Conservation (phyloP, 2,797 vertebrate species). For the Gymnoscopelus microlampas region DNA sequence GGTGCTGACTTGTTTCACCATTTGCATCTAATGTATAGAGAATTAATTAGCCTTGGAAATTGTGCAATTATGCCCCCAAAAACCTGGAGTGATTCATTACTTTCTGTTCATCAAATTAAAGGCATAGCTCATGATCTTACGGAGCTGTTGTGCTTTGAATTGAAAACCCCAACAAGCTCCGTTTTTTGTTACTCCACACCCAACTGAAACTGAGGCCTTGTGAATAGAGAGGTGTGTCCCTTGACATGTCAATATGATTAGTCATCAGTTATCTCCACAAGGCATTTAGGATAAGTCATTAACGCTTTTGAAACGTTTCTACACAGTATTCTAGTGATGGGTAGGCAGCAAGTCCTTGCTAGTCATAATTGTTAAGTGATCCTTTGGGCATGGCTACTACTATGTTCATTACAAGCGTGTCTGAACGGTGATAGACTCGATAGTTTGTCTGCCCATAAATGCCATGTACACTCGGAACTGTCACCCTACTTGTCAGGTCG, state of each 20-base stretch:
- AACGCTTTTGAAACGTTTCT: not conserved
- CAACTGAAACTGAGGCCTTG: conserved; percentile 17
- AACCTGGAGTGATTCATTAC: not conserved
- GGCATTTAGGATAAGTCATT: not conserved
- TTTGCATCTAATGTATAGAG: not conserved
- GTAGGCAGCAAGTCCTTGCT: not conserved
- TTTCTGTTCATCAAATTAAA: not conserved
- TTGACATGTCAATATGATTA: conserved; percentile 6
- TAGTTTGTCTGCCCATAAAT: not conserved
- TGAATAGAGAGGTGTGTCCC: conserved; percentile 20
- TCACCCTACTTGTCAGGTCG: not conserved
- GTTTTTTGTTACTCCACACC: conserved; percentile 4
- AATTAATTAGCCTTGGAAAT: conserved; percentile 9
- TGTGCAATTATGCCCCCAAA: not conserved
- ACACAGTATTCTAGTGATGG: not conserved
- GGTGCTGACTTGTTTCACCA: conserved; percentile 41
- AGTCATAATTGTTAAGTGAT: not conserved
- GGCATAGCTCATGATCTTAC: not conserved
- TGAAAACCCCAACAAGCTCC: not conserved
- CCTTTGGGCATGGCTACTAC: not conserved
- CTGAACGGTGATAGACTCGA: not conserved
- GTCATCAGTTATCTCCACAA: conserved; percentile 1
- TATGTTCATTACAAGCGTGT: not conserved
- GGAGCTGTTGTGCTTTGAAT: not conserved
- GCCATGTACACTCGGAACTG: not conserved